Evolutionary conservation across 2,797 vertebrate species (phyloP).

Genomic region (Periparus ater): DNA sequence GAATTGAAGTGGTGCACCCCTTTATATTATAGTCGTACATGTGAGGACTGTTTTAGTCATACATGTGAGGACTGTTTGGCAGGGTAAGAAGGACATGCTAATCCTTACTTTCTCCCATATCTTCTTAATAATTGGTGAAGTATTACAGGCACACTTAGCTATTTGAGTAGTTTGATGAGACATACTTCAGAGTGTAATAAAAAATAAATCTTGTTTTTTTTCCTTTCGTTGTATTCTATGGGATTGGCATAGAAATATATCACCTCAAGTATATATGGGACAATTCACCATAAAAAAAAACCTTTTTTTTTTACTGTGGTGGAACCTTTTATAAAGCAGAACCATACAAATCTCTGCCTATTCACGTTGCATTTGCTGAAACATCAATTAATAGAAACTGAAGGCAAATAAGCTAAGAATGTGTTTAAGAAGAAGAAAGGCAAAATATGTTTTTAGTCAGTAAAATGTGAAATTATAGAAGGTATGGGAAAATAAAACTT

Average conservation of each 20-base stretch:
- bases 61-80: not conserved
- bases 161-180: not conserved
- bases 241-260: not conserved
- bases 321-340: not conserved
- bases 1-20: not conserved
- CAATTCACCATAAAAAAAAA: not conserved
- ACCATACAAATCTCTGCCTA: not conserved
- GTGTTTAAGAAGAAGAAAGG: not conserved
- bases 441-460: not conserved
- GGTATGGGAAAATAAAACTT: not conserved
- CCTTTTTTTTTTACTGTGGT: rapidly evolving
- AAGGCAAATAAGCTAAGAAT: not conserved
- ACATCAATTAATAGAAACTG: not conserved
- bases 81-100: not conserved
- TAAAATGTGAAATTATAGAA: not conserved
- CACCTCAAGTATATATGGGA: not conserved
- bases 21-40: not conserved
- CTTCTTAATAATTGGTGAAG: not conserved
- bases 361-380: not conserved
- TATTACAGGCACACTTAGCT: not conserved
- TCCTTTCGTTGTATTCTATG: not conserved
- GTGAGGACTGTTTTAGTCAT: not conserved
- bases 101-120: not conserved
- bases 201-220: not conserved
- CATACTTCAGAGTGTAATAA: not conserved